Evolutionary conservation across 1,140 invertebrate species (phyloP).

Genomic region (Subanguina moxae): DNA sequence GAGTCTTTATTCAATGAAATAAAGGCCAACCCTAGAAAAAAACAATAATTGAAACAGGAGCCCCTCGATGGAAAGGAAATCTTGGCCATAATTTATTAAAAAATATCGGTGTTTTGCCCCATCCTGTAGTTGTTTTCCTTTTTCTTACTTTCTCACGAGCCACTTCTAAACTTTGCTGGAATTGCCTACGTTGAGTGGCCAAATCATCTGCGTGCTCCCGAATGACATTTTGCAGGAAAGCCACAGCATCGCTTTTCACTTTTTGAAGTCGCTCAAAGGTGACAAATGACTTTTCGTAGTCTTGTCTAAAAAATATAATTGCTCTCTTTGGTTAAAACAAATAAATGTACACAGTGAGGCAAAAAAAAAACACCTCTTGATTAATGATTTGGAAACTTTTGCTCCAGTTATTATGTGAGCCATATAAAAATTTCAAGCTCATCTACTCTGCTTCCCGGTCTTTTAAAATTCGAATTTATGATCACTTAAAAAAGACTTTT

Average conservation of each 20-base stretch:
- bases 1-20: too few species aligned
- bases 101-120: too few species aligned
- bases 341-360: too few species aligned
- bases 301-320: slow-evolving; percentile 38
- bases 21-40: not conserved
- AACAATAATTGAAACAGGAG: slow-evolving; percentile 6
- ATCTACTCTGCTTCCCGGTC: too few species aligned
- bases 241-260: slow-evolving; percentile 39
- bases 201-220: slow-evolving; percentile 34
- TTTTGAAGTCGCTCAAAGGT: slow-evolving; percentile 39
- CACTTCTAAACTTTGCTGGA: slow-evolving; percentile 23
- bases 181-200: slow-evolving; percentile 27
- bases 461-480: too few species aligned
- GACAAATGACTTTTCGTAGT: slow-evolving; percentile 40
- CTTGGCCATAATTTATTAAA: too few species aligned
- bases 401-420: too few species aligned
- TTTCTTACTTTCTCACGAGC: slow-evolving; percentile 31
- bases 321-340: not conserved
- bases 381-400: slow-evolving; percentile 20
- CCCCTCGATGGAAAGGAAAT: too few species aligned
- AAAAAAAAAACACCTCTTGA: not conserved
- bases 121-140: too few species aligned
- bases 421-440: too few species aligned
- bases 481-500: slow-evolving; percentile 23
- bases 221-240: slow-evolving; percentile 46